Evolutionary conservation across 2,113 vertebrate species (phyloP).

Genomic region (Oncorhynchus keta): DNA sequence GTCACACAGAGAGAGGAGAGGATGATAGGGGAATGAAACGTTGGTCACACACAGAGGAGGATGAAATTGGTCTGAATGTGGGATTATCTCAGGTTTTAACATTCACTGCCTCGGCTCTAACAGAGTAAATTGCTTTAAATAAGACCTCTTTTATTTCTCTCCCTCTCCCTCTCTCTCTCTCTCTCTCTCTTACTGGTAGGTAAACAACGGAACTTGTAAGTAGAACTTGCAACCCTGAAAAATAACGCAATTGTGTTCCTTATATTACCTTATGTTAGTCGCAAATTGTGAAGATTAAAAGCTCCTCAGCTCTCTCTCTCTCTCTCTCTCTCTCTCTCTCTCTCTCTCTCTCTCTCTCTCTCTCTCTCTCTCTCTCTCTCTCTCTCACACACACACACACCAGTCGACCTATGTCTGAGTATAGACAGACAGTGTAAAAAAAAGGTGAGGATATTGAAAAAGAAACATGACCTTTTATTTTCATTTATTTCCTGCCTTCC

Average conservation of each 20-base stretch:
- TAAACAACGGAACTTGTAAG: constrained; percentile 60
- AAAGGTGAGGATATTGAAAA: constrained; percentile 70
- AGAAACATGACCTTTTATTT: constrained; percentile 78
- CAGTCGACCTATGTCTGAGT: constrained; percentile 37
- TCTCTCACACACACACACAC: constrained; percentile 6
- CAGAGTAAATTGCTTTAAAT: constrained; percentile 61
- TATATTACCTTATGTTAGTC: constrained; percentile 55
- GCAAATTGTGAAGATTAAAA: constrained; percentile 56
- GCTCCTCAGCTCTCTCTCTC: constrained; percentile 5
- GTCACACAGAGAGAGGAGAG: too few species aligned
- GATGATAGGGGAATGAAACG: too few species aligned
- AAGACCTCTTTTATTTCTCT: constrained; percentile 13
- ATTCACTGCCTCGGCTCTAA: constrained; percentile 8
- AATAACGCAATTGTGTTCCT: constrained; percentile 55
- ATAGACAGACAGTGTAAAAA: constrained; percentile 69
- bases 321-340: constrained; percentile 34
- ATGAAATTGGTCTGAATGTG: neutral
- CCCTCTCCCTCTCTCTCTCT: neutral
- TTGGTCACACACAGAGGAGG: neutral
- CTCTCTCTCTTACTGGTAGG: constrained; percentile 30
- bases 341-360: neutral
- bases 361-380: too few species aligned
- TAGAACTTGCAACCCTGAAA: constrained; percentile 26
- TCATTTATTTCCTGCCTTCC: constrained; percentile 51
- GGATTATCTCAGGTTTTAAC: neutral